These are phyloP conservation scores for Melieria crassipennis DNA, from an alignment of 2,888 invertebrate genomes.

Conservation along the genomic window DNA sequence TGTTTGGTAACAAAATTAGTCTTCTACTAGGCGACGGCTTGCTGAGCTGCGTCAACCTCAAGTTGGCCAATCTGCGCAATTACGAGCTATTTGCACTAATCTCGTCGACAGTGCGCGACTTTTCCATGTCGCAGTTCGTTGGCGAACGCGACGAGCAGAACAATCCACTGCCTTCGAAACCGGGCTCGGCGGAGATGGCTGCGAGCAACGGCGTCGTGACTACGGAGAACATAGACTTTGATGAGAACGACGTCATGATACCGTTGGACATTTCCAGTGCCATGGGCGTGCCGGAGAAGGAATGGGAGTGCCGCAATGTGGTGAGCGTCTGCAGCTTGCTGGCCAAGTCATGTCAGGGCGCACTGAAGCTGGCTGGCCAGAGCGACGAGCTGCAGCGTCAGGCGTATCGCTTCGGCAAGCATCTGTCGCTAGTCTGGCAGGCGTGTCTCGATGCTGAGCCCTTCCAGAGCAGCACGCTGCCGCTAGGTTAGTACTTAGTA, in stretches of 20 bases:
- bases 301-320: slow-evolving; percentile 84
- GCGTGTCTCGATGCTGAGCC: slow-evolving; percentile 80
- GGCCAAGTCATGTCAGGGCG: slow-evolving; percentile 85
- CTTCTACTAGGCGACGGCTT: slow-evolving; percentile 92
- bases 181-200: slow-evolving; percentile 58
- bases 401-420: slow-evolving; percentile 90
- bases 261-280: slow-evolving; percentile 69
- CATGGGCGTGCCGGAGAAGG: slow-evolving; percentile 74
- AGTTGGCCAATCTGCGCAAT: slow-evolving; percentile 78
- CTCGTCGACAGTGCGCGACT: slow-evolving; percentile 87
- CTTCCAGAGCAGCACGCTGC: slow-evolving; percentile 67
- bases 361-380: slow-evolving; percentile 86
- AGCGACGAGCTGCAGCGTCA: slow-evolving; percentile 78
- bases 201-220: slow-evolving; percentile 38
- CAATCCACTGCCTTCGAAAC: slow-evolving; percentile 80
- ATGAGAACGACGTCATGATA: slow-evolving; percentile 65
- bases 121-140: slow-evolving; percentile 90
- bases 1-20: slow-evolving; percentile 95
- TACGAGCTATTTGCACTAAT: slow-evolving; percentile 88
- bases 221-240: slow-evolving; percentile 53
- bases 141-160: slow-evolving; percentile 87
- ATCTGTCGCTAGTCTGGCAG: slow-evolving; percentile 91
- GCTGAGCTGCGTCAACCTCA: slow-evolving; percentile 86
- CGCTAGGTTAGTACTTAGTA: slow-evolving; percentile 45
- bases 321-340: slow-evolving; percentile 79